These are phyloP conservation scores for Hyperopisus bebe DNA, from an alignment of 2,113 vertebrate genomes.

Conservation along the genomic window DNA sequence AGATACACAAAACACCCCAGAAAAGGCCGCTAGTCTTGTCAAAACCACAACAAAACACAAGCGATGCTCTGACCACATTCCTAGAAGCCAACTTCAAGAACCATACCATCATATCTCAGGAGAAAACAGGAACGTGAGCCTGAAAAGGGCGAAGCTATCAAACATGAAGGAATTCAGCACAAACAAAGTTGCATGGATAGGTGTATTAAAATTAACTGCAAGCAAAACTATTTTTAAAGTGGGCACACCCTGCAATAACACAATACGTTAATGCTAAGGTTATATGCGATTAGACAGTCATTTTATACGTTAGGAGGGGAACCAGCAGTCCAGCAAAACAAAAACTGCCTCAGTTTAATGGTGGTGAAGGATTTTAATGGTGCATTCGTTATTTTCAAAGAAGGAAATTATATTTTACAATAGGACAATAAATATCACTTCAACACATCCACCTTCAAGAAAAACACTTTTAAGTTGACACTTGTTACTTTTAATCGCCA, in stretches of 20 bases:
- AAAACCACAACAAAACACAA: neutral
- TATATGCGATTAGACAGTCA: neutral
- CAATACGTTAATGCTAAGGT: neutral
- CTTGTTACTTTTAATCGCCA: neutral
- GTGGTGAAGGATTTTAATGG: neutral
- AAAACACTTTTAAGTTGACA: neutral
- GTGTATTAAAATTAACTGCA: neutral
- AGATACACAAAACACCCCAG: neutral
- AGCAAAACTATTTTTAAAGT: neutral
- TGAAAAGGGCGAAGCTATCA: neutral
- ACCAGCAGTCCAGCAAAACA: neutral
- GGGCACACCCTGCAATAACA: neutral
- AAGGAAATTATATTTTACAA: neutral
- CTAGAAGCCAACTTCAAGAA: neutral
- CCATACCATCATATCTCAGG: neutral
- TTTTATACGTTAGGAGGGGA: neutral
- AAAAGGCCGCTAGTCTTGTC: neutral
- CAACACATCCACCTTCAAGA: neutral
- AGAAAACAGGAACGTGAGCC: neutral
- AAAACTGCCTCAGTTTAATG: neutral
- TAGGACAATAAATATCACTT: neutral
- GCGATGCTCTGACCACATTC: neutral
- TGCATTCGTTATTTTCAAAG: neutral
- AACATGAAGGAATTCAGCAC: neutral
- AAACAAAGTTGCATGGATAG: neutral